phyloP scores from a whole-genome alignment of 2,113 vertebrate genomes.

The Paralichthys olivaceus region DNA sequence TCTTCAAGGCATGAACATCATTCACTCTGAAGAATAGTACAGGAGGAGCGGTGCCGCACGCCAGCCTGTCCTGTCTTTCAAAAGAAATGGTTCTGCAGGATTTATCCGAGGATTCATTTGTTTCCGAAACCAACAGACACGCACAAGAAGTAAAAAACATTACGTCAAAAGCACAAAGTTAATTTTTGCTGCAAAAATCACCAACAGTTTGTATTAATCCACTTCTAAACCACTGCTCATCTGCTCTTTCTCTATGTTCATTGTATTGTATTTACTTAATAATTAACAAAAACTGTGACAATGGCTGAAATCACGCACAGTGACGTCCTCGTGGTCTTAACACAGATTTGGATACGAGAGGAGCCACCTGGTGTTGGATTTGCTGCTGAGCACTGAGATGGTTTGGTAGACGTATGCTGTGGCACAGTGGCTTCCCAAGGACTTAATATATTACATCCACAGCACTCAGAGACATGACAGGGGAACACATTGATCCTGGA shows the following conservation, averaged over 20 bases:
- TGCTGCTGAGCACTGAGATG: conserved; percentile 36
- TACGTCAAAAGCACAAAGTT: background rate
- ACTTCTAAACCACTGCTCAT: conserved; percentile 3
- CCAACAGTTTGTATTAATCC: conserved; percentile 9
- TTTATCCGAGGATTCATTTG: conserved; percentile 13
- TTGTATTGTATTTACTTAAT: background rate
- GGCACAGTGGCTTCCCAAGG: conserved; percentile 32
- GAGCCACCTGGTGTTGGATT: conserved; percentile 66
- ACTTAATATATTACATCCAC: conserved; percentile 51
- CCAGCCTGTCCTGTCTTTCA: background rate
- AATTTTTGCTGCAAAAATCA: conserved; percentile 29
- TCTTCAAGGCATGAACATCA: too few relatives aligned
- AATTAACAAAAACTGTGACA: conserved; percentile 29
- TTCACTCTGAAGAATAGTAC: conserved; percentile 4
- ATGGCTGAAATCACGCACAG: conserved; percentile 29
- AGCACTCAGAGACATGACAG: conserved; percentile 41
- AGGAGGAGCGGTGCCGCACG: background rate
- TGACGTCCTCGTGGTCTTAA: conserved; percentile 33
- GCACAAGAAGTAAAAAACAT: conserved; percentile 2
- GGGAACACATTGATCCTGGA: conserved; percentile 58
- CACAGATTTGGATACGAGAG: conserved; percentile 51
- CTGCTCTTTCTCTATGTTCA: background rate
- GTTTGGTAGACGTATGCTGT: conserved; percentile 17
- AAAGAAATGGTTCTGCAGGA: conserved; percentile 25
- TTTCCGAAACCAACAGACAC: background rate